A percentile compares a stretch with the other conserved stretches of the same genome.
These are phyloP conservation scores for Zapornia atra DNA, from an alignment of 2,113 vertebrate genomes.

Conservation along the genomic window DNA sequence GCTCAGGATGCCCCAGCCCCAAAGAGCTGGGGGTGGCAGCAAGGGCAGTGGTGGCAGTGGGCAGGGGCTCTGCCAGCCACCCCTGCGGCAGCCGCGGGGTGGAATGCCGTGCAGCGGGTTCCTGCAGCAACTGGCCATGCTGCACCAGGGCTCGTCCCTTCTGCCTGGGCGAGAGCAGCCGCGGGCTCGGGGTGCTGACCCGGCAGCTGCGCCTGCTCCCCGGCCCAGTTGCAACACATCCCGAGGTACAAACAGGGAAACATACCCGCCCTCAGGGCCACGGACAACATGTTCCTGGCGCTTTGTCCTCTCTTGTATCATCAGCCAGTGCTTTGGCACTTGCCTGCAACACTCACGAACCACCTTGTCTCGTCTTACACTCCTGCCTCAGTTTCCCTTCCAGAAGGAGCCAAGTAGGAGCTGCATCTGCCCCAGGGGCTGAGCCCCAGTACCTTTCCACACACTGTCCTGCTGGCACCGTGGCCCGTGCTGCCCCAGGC, in stretches of 20 bases:
- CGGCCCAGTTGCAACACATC: background rate
- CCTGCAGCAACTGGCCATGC: background rate
- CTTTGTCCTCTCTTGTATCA: background rate
- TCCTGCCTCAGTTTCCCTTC: background rate
- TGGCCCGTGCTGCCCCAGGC: rapidly evolving
- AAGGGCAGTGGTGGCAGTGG: rapidly evolving
- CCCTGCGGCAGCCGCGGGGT: rapidly evolving
- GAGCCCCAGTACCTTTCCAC: background rate
- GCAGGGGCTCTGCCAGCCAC: background rate
- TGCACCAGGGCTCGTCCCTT: background rate
- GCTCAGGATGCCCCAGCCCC: rapidly evolving
- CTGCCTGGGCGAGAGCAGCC: rapidly evolving
- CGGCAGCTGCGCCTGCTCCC: background rate
- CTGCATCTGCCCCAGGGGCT: rapidly evolving
- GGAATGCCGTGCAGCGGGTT: background rate
- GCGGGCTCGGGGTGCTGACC: rapidly evolving
- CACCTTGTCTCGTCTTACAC: rapidly evolving
- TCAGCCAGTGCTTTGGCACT: background rate
- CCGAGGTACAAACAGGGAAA: background rate
- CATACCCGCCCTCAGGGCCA: background rate
- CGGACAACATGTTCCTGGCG: background rate
- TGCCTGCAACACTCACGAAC: background rate
- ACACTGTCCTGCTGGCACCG: rapidly evolving
- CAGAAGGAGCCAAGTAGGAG: background rate
- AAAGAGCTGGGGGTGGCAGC: background rate